Percentiles rank a stretch among this genome's conserved stretches.
phyloP scores from a whole-genome alignment of 2,113 vertebrate species.

The Gambusia holbrooki region DNA sequence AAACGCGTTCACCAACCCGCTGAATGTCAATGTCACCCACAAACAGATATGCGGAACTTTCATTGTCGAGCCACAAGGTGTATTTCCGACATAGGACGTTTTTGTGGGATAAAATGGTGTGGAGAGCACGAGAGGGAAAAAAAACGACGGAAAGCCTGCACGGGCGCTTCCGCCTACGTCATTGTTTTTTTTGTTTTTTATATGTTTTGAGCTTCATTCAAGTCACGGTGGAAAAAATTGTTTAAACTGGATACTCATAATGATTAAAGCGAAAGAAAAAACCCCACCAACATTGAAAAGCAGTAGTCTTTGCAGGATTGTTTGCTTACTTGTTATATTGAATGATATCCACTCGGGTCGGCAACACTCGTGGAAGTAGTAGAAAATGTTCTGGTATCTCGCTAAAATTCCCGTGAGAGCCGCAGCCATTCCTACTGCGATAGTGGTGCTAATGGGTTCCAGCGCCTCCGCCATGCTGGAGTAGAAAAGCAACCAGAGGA shows the following conservation, averaged over 20 bases:
- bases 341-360: conserved; percentile 79
- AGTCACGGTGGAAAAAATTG: no score
- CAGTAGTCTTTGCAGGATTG: neutral
- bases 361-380: conserved; percentile 81
- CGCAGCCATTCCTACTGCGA: conserved; percentile 81
- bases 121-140: neutral
- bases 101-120: neutral
- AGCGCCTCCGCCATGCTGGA: conserved; percentile 49
- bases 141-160: neutral
- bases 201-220: neutral
- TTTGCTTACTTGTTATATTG: conserved; percentile 75
- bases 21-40: conserved; percentile 17
- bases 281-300: no score
- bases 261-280: neutral
- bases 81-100: neutral
- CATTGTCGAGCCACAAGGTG: conserved; percentile 50
- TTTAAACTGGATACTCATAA: neutral
- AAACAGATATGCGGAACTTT: conserved; percentile 31
- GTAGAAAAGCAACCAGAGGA: conserved; percentile 50
- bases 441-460: conserved; percentile 80
- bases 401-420: conserved; percentile 79
- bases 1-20: conserved; percentile 57
- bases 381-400: conserved; percentile 73
- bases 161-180: conserved; percentile 54
- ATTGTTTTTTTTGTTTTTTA: conserved; percentile 4